Conservation (phyloP, 2,113 vertebrate species). For the Ciconia stormi region DNA sequence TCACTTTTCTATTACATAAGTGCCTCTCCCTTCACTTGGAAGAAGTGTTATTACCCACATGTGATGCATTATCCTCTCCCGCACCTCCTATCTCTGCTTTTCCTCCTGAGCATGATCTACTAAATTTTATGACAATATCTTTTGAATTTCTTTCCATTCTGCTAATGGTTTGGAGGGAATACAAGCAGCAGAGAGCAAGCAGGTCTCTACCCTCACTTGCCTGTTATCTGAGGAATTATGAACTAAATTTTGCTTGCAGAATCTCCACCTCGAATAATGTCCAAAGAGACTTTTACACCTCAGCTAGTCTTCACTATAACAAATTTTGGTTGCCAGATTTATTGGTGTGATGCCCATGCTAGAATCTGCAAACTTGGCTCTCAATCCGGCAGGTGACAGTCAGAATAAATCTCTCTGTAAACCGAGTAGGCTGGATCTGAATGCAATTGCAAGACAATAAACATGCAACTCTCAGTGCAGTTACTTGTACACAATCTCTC, state of each 20-base stretch:
- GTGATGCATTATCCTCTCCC: constrained; percentile 44
- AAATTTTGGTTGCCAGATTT: background rate
- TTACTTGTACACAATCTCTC: background rate
- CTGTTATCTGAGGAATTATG: background rate
- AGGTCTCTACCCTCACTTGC: background rate
- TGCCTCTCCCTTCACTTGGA: constrained; percentile 1
- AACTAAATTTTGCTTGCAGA: background rate
- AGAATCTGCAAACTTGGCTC: background rate
- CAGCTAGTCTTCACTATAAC: background rate
- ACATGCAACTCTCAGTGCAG: background rate
- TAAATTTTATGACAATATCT: constrained; percentile 22
- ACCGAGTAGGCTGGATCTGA: background rate
- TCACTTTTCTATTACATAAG: background rate
- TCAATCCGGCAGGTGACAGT: background rate
- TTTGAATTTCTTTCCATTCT: background rate
- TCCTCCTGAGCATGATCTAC: background rate
- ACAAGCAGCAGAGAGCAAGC: background rate
- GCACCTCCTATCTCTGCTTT: background rate
- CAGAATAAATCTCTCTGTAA: background rate
- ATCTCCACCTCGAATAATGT: background rate
- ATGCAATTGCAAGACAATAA: background rate
- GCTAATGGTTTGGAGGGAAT: background rate
- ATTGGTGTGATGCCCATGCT: background rate
- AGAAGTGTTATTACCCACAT: constrained; percentile 21
- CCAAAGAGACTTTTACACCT: background rate